Evolutionary conservation across 1,140 invertebrate genomes (phyloP), one percentile per base, ranked within the genome.

Genomic region (Cepaea nemoralis): DNA sequence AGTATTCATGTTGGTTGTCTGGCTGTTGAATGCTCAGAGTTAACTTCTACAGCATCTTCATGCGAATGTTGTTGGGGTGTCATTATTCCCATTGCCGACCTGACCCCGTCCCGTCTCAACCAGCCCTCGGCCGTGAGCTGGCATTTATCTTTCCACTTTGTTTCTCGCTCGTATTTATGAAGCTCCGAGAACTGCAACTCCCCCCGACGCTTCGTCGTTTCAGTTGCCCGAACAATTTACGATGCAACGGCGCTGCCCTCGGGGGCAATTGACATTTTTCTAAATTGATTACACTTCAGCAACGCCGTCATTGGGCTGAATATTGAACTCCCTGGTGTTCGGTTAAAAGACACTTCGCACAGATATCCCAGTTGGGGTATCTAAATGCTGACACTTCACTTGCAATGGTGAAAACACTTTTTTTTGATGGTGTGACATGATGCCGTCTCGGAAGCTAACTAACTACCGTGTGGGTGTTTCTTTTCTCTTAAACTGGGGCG

Each of bases 61-160:
- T 55, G 16, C 8, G 1, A 2, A 19, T 55, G 5, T 19, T 22
- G 50, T 55, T 55, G 50, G 3, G 50, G 50, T 24, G 59, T 63
- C 59, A 31, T 31, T 6, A 63, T 63, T 63, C 27, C 59, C 27
- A 27, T 5, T 27, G 59, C 33, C 59, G n/a, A 6, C n/a, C 27
- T 63, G 59, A 63, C 59, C 59, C 16, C 16, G 27, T 63, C 59
- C 33, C 59, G 22, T 63, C 59, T 63, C 59, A 31, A 5, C 59
- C 27, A 2, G 27, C 33, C 59, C 22, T 5, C 10, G n/a, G 2
- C 27, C 59, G 59, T 63, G 59, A 27, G 10, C 59, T 63, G 27
- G 5, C 59, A 63, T 63, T 63, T 63, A 63, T 63, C 59, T 31
- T 27, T 31, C 16, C 59, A 63, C 59, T 63, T 63, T 63, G 59